Percentiles rank a stretch among this genome's conserved stretches.
phyloP scores from a whole-genome alignment of 2,113 vertebrate species.

The Pagrus major region DNA sequence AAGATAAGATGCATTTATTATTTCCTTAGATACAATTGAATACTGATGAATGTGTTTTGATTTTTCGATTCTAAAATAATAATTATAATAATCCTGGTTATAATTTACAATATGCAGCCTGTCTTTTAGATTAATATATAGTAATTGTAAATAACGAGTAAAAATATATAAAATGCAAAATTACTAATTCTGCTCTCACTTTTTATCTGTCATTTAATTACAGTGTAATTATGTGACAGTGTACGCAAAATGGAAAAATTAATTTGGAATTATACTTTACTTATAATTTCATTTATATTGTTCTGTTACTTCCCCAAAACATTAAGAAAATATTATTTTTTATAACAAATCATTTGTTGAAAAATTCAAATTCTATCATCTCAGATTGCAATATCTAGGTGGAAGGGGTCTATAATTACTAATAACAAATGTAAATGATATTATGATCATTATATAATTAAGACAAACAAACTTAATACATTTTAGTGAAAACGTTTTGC shows the following conservation, averaged over 20 bases:
- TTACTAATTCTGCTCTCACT: neutral
- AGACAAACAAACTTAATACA: neutral
- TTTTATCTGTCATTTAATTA: neutral
- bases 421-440: neutral
- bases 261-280: neutral
- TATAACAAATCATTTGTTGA: neutral
- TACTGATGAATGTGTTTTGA: neutral
- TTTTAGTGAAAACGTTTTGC: neutral
- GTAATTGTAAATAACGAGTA: neutral
- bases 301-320: neutral
- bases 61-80: slow-evolving; percentile 17
- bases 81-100: neutral
- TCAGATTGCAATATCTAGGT: neutral
- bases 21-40: slow-evolving; percentile 8
- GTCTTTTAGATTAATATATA: slow-evolving; percentile 8
- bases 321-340: neutral
- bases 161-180: slow-evolving; percentile 9
- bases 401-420: neutral
- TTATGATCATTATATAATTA: slow-evolving; percentile 5
- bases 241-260: neutral
- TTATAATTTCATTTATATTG: neutral
- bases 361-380: neutral
- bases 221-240: no score
- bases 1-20: neutral
- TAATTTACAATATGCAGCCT: neutral